Evolutionary conservation across 2,797 vertebrate genomes (phyloP), one percentile per base, ranked within the genome.

Genomic region (Gambelia wislizenii): DNA sequence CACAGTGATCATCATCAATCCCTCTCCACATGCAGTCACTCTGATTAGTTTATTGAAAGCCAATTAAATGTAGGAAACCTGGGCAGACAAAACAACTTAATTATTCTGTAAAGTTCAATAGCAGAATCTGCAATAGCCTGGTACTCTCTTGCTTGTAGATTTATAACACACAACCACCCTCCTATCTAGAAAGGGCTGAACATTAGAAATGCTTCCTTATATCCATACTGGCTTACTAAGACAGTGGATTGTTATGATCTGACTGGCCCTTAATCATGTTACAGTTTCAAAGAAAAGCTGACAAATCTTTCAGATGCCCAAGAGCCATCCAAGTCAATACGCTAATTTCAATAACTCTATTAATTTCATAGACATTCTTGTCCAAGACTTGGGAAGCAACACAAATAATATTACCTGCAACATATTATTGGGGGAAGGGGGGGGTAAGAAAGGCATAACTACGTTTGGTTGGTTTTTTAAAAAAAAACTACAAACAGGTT

Each of bases 1-100:
- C 90, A 85, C 25, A 83, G 79, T 83, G 90, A 91, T 91, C 88
- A 92, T 52, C 61, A 91, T 91, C 64, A 93, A 90, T 92, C 89
- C 83, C 70, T 74, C 89, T 61, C 64, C 54, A 87, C 52, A 44
- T 18, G 27, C 83, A 0, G 0, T 82, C 91, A n/a, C 33, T 86
- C 61, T 75, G 70, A 93, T 94, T 88, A 95, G 87, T 85, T 93
- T 36, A 90, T 67, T 84, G 89, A 96, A 85, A 94, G 91, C 25
- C 81, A 92, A 93, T 91, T 90, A 92, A 93, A 89, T 1, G 14
- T 27, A 88, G 12, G 25, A 91, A 91, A 78, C 72, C n/a, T 52
- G 36, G 33, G 54, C 89, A 91, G 52, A 91, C 85, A n/a, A 91
- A 82, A 90, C 93, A 82, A 86, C 86, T 87, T 91, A 89, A 92